A percentile compares a stretch with the other conserved stretches of the same genome.
These are phyloP conservation scores for Cyanoramphus novaezelandiae DNA, from an alignment of 2,113 vertebrate genomes.

Conservation along the genomic window DNA sequence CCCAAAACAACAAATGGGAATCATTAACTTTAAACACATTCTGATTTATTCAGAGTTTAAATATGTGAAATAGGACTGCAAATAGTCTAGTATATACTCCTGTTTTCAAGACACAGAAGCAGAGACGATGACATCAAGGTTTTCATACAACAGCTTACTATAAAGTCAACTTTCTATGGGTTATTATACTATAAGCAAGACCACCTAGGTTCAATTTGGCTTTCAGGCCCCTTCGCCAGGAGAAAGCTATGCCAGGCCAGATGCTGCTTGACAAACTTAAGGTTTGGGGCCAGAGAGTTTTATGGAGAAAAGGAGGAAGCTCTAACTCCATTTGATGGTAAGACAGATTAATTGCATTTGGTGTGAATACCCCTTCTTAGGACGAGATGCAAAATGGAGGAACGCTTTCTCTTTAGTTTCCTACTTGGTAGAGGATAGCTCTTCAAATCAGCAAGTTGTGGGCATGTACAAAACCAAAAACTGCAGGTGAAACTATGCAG, in stretches of 20 bases:
- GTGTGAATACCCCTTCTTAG: background rate
- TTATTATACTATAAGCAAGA: background rate
- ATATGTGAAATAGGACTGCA: background rate
- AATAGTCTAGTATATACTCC: background rate
- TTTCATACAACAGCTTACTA: background rate
- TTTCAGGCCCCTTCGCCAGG: background rate
- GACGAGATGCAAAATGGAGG: background rate
- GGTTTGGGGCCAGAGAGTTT: background rate
- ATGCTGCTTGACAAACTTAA: rapidly evolving
- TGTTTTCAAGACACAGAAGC: background rate
- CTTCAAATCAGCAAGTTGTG: background rate
- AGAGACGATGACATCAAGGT: background rate
- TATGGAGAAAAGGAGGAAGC: background rate
- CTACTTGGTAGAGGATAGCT: background rate
- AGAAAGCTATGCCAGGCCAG: background rate
- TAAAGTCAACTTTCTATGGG: background rate
- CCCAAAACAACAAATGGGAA: background rate
- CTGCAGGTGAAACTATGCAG: background rate
- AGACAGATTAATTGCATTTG: background rate
- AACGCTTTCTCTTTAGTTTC: background rate
- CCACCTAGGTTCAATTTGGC: background rate
- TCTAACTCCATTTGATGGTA: background rate
- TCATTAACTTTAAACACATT: rapidly evolving
- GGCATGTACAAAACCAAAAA: background rate
- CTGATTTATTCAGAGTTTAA: background rate